phyloP scores from a whole-genome alignment of 1,140 invertebrate species.

The Aphelinus certus region DNA sequence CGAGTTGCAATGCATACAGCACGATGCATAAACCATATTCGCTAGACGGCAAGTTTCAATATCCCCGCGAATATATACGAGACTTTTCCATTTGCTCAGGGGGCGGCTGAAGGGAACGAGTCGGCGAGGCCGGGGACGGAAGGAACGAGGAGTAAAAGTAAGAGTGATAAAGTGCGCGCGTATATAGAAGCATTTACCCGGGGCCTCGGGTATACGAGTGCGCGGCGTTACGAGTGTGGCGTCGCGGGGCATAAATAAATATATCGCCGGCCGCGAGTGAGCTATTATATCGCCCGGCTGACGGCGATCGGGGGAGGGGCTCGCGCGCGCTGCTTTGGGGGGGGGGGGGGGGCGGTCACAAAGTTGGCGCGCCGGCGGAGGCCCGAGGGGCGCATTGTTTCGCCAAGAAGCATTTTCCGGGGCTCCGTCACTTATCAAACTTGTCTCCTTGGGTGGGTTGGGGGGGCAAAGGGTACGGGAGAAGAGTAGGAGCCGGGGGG shows the following conservation, averaged over 20 bases:
- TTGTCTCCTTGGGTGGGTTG: neutral
- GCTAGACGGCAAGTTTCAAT: slow-evolving; percentile 23
- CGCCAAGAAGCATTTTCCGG: slow-evolving; percentile 24
- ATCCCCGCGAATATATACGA: slow-evolving; percentile 29
- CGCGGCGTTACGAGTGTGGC: neutral
- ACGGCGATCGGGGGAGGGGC: neutral
- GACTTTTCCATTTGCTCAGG: slow-evolving; percentile 40
- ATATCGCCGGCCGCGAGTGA: neutral
- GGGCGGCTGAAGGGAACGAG: neutral
- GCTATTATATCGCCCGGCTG: neutral
- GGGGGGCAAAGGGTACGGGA: neutral
- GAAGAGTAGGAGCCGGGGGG: neutral
- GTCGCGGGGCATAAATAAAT: neutral
- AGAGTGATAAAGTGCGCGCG: slow-evolving; percentile 22
- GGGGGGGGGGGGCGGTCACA: neutral
- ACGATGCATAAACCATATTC: slow-evolving; percentile 32
- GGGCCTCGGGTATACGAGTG: neutral
- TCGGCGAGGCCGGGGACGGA: neutral
- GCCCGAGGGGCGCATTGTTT: slow-evolving; percentile 33
- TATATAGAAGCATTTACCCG: slow-evolving; percentile 25
- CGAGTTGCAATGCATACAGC: neutral
- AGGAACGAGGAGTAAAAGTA: slow-evolving; percentile 11
- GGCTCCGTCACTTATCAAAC: slow-evolving; percentile 33
- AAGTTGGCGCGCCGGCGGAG: neutral
- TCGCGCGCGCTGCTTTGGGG: neutral